Evolutionary conservation across 1,140 invertebrate species (phyloP).

Genomic region (Drosophila nikananu): DNA sequence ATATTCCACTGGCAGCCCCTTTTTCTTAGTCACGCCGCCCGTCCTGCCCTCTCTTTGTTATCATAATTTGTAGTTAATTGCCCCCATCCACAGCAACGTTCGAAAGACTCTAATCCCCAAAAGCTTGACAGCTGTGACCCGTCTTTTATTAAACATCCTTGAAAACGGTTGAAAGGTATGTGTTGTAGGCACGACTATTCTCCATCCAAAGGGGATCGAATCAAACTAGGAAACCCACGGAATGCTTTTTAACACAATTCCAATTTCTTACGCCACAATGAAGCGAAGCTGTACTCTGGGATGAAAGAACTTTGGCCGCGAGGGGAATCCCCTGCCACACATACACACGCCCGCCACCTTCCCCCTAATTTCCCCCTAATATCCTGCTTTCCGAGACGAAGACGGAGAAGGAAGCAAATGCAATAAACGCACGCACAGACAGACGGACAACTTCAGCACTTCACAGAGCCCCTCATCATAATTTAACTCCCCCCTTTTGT

Average conservation of each 20-base stretch:
- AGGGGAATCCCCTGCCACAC: constrained; percentile 19
- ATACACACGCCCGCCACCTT: background rate
- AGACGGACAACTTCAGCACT: constrained; percentile 23
- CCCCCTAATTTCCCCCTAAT: constrained; percentile 4
- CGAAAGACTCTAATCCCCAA: constrained; percentile 35
- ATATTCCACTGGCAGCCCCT: constrained; percentile 20
- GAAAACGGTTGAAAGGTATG: constrained; percentile 31
- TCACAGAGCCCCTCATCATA: constrained; percentile 20
- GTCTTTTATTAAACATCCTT: constrained; percentile 58
- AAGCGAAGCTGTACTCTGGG: constrained; percentile 53
- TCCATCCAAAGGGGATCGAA: constrained; percentile 24
- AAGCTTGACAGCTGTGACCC: constrained; percentile 44
- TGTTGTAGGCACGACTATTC: constrained; percentile 7
- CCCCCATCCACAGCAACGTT: constrained; percentile 14
- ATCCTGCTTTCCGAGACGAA: constrained; percentile 15
- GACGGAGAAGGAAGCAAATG: constrained; percentile 55
- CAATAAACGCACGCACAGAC: constrained; percentile 73
- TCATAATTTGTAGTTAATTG: constrained; percentile 76
- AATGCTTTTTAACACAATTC: constrained; percentile 72
- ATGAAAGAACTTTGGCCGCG: constrained; percentile 31
- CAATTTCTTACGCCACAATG: constrained; percentile 49
- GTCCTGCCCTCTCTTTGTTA: constrained; percentile 27
- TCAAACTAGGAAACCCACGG: constrained; percentile 45
- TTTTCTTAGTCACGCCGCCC: constrained; percentile 36
- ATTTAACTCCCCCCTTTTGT: constrained; percentile 29